Conservation (phyloP, 2,888 invertebrate genomes). For the Andrena trimmerana region DNA sequence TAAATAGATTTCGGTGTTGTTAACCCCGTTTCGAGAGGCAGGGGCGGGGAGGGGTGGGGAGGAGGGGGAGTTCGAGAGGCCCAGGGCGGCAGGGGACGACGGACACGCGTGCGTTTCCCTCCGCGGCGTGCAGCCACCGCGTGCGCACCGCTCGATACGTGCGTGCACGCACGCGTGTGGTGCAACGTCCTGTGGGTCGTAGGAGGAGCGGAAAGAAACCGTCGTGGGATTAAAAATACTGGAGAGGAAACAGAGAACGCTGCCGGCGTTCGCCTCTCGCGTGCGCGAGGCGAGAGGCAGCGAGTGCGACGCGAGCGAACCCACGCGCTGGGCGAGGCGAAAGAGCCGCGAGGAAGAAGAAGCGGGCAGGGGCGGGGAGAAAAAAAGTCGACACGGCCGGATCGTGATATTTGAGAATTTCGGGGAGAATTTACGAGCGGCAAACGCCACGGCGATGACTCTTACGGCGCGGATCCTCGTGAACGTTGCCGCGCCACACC, state of each 20-base stretch:
- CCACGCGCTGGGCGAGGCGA: conserved; percentile 26
- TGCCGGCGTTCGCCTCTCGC: not conserved
- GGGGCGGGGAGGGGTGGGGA: not conserved
- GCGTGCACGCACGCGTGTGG: conserved; percentile 60
- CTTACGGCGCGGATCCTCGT: conserved; percentile 23
- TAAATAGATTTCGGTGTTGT: conserved; percentile 79
- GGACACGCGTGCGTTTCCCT: conserved; percentile 26
- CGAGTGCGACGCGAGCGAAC: conserved; percentile 19
- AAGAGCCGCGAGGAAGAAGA: conserved; percentile 3
- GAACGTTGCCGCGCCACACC: not conserved
- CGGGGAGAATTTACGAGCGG: conserved; percentile 67
- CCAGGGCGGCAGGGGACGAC: conserved; percentile 11
- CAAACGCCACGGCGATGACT: conserved; percentile 65
- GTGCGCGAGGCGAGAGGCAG: conserved; percentile 6
- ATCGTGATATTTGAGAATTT: conserved; percentile 72
- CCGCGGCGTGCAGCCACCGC: conserved; percentile 18
- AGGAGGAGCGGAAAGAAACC: conserved; percentile 56
- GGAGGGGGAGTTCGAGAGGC: not conserved
- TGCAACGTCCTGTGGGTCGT: conserved; percentile 69
- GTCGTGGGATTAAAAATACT: conserved; percentile 69
- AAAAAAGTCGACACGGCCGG: conserved; percentile 1
- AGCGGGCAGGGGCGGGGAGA: not conserved
- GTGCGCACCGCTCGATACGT: conserved; percentile 30
- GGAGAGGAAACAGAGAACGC: conserved; percentile 18
- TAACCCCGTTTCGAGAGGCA: conserved; percentile 75